Evolutionary conservation across 2,113 vertebrate species (phyloP), one percentile per base, ranked within the genome.

Genomic region (Bambusicola thoracicus): DNA sequence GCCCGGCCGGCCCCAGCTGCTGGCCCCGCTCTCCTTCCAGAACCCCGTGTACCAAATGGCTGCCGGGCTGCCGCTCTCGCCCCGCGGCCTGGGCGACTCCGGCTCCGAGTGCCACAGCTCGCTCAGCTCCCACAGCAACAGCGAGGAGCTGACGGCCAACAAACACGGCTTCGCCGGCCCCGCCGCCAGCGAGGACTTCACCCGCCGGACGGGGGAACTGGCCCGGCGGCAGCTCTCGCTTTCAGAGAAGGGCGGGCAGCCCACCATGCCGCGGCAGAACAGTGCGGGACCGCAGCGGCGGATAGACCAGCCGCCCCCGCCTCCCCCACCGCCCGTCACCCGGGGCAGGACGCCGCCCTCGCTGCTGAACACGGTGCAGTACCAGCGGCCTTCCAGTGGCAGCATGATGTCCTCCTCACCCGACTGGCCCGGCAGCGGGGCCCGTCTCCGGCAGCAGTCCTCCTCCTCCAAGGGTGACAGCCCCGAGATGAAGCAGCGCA

Each of bases 11-110:
- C 98, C 99, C 3, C 99, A 99, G 97, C 98, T 99, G 7, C 91
- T 99, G 72, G 99, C 99, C 0, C 99, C 99, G 1, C 98, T 99
- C 38, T 99, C 99, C 85, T 99, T 99, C 98, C 99, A 99, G 98
- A 99, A 99, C 96, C 99, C 99, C 0, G 99, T 99, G 48, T 99
- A 99, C 98, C 99, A 99, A 98, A 99, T 99, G 99, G 99, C 99
- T 0, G 99, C 99, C 1, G 99, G 99, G 72, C 97, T 99, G 94
- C 98, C 99, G 0, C 98, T 99, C 75, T 99, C 99, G 1, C 99
- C 99, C 2, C 98, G 99, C 1, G 99, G 98, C 36, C 96, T 98
- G 69, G 98, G 97, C 3, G 99, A 99, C 97, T 99, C 99, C 0
- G 98, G 99, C 88, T 99, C 99, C 0, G 99, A 99, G 97, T 99